phyloP scores from a whole-genome alignment of 1,140 invertebrate genomes.

The Drosophila busckii region DNA sequence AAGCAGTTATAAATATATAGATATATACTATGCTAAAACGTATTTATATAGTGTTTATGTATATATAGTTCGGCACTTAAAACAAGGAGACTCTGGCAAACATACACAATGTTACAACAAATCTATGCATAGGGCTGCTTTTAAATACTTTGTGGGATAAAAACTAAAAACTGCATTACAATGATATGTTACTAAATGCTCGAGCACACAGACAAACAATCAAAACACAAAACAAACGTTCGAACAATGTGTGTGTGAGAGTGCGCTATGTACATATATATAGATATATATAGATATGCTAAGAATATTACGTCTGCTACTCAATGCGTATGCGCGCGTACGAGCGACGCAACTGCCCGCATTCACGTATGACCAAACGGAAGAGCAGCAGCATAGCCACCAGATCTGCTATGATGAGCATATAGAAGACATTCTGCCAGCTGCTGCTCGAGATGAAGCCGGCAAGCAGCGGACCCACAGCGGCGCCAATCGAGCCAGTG shows the following conservation, averaged over 20 bases:
- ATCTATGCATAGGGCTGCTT: slow-evolving; percentile 25
- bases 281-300: slow-evolving; percentile 5
- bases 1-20: slow-evolving; percentile 27
- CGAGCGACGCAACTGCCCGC: slow-evolving; percentile 35
- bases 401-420: slow-evolving; percentile 92
- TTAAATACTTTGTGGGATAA: too few species aligned
- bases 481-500: slow-evolving; percentile 94
- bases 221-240: too few species aligned
- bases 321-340: slow-evolving; percentile 67
- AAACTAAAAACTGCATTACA: too few species aligned
- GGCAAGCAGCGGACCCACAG: slow-evolving; percentile 92
- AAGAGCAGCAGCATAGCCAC: slow-evolving; percentile 86
- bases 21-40: slow-evolving; percentile 6
- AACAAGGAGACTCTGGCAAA: slow-evolving; percentile 65
- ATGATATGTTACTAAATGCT: too few species aligned
- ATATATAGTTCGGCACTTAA: slow-evolving; percentile 65
- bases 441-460: slow-evolving; percentile 87
- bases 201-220: too few species aligned
- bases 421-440: slow-evolving; percentile 95
- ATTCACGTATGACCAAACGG: slow-evolving; percentile 75
- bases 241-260: too few species aligned
- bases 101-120: slow-evolving; percentile 47
- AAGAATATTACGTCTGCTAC: slow-evolving; percentile 52
- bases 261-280: slow-evolving; percentile 25
- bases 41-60: slow-evolving; percentile 4